phyloP scores from a whole-genome alignment of 2,888 invertebrate genomes.

The Habroteleia sp. region DNA sequence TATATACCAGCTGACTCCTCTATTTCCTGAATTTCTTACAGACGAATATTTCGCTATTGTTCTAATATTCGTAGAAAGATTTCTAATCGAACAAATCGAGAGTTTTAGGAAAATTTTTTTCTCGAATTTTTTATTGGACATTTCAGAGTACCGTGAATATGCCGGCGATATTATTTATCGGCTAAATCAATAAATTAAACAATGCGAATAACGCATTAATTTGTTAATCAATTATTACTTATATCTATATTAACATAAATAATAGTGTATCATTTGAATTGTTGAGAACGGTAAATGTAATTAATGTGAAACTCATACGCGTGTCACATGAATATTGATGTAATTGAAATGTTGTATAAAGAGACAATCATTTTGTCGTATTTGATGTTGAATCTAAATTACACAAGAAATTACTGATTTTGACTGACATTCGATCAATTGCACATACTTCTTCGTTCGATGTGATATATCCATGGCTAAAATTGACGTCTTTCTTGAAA shows the following conservation, averaged over 20 bases:
- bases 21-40: constrained; percentile 9
- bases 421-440: constrained; percentile 40
- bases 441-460: constrained; percentile 19
- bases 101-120: too few species aligned
- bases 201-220: neutral
- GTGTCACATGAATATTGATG: constrained; percentile 12
- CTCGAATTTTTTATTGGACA: too few species aligned
- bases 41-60: constrained; percentile 14
- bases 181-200: neutral
- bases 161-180: too few species aligned
- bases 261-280: constrained; percentile 4
- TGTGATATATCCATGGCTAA: constrained; percentile 25
- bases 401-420: constrained; percentile 41
- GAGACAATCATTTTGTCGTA: constrained; percentile 26
- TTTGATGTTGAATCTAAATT: constrained; percentile 9
- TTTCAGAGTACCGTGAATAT: too few species aligned
- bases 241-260: constrained; percentile 2
- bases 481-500: constrained; percentile 18
- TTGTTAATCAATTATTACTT: constrained; percentile 7
- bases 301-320: constrained; percentile 14
- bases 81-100: constrained; percentile 3
- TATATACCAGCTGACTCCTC: constrained; percentile 33
- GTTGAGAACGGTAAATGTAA: constrained; percentile 10
- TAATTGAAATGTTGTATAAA: constrained; percentile 14
- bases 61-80: constrained; percentile 44